Base-by-base conservation (phyloP, 2,888 invertebrate genomes). In the Strigamia maritima region DNA sequence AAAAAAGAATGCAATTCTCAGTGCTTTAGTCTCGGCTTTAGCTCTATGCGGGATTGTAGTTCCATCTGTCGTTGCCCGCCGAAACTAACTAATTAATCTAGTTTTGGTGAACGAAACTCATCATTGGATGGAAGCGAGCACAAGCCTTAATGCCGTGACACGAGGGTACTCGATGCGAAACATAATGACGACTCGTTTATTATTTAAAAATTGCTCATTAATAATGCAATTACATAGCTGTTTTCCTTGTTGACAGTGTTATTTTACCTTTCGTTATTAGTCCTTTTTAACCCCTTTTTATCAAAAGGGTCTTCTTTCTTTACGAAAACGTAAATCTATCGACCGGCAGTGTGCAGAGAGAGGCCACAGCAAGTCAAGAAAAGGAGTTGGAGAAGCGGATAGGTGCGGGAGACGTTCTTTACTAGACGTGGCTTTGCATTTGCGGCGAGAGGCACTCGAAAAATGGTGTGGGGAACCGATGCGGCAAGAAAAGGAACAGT, bases 61-160 rank as follows among this genome's bases (percentile, higher is more conserved):
- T 54, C 54, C 54, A 54, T 54, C 54, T 54, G 54, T 54, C 54
- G 54, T 54, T 54, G 54, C 19, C 54, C n/a, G 54, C 54, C 54
- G 54, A 54, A 54, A 54, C 54, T 54, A 54, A 54, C 54, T 54
- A 54, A 54, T 54, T 54, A 54, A 54, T 54, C 54, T 54, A 54
- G 54, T 54, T 54, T 54, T 19, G 54, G 54, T 19, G 54, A n/a
- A 19, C n/a, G 54, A 19, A 54, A 54, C 54, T 54, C 54, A 19
- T 19, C 54, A 54, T 54, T 54, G 54, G 54, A 54, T 19, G 8
- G 54, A 54, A 54, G 16, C 44, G 14, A 19, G 54, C 54, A 19
- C 19, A 6, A 16, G 54, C 54, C 22, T 54, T 54, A 54, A 54
- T 54, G 54, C 19, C 54, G 8, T 54, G 54, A n/a, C 54, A 54